Evolutionary conservation across 1,140 invertebrate genomes (phyloP).

Genomic region (Drosophila subpulchrella): DNA sequence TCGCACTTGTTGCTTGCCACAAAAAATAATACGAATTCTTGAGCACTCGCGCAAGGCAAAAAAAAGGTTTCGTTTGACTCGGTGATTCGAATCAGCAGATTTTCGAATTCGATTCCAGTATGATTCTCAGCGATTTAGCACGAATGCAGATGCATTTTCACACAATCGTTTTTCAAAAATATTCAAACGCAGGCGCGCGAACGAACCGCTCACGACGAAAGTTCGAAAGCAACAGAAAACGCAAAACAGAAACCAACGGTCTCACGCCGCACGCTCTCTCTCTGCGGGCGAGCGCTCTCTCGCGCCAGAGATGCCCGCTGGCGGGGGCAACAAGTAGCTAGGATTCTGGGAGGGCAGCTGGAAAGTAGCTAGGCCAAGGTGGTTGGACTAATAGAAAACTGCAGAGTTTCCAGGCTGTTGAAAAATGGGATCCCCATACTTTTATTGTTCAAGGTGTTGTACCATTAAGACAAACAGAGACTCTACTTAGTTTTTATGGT

Average conservation of each 20-base stretch:
- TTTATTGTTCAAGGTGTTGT: no score
- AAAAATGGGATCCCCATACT: no score
- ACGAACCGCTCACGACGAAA: slow-evolving; percentile 33
- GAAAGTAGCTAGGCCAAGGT: background rate
- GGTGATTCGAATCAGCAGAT: slow-evolving; percentile 1
- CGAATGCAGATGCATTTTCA: slow-evolving; percentile 21
- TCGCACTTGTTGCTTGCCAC: slow-evolving; percentile 50
- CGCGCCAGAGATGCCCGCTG: background rate
- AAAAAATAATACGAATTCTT: slow-evolving; percentile 34
- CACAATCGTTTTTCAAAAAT: slow-evolving; percentile 22
- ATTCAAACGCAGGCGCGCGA: slow-evolving; percentile 24
- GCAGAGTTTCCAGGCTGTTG: no score
- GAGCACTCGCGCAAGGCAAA: slow-evolving; percentile 50
- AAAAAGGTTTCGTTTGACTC: slow-evolving; percentile 26
- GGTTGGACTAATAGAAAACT: background rate
- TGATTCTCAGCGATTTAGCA: slow-evolving; percentile 4
- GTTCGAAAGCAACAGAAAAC: slow-evolving; percentile 24
- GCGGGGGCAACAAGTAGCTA: slow-evolving; percentile 12
- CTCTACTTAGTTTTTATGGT: no score
- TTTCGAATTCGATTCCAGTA: slow-evolving; percentile 10
- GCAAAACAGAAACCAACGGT: slow-evolving; percentile 13
- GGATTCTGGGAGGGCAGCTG: background rate
- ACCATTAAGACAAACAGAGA: no score
- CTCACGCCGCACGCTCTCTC: slow-evolving; percentile 2
- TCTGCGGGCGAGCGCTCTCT: background rate